Conservation (phyloP, 2,113 vertebrate species). For the Tympanuchus pallidicinctus region DNA sequence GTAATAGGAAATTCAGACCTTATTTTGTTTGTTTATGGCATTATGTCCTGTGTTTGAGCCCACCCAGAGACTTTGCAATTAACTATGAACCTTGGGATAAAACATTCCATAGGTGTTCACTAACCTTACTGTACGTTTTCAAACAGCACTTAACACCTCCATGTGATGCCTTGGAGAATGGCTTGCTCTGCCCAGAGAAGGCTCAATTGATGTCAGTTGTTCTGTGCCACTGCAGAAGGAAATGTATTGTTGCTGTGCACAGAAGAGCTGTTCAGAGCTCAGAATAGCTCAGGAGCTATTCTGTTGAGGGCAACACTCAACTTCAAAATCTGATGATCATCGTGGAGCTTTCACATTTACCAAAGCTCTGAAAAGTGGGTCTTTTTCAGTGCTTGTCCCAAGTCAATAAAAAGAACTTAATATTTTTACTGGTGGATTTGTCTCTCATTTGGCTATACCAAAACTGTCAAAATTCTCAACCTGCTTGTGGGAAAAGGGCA, state of each 20-base stretch:
- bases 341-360: not conserved
- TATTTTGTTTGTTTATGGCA: not conserved
- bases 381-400: not conserved
- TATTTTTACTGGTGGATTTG: not conserved
- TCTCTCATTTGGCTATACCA: not conserved
- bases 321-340: fast-evolving
- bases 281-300: not conserved
- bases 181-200: not conserved
- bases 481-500: not conserved
- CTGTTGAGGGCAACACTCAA: not conserved
- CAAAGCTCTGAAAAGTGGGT: not conserved
- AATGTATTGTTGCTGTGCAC: not conserved
- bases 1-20: not conserved
- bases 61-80: not conserved
- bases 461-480: not conserved
- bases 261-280: not conserved
- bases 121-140: fast-evolving
- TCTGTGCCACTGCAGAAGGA: not conserved
- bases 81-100: not conserved
- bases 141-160: fast-evolving
- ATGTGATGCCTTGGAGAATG: fast-evolving
- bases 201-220: fast-evolving
- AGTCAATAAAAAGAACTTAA: not conserved
- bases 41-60: not conserved
- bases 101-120: fast-evolving